Conservation (phyloP, 2,888 invertebrate species). For the Xylophagus ater region DNA sequence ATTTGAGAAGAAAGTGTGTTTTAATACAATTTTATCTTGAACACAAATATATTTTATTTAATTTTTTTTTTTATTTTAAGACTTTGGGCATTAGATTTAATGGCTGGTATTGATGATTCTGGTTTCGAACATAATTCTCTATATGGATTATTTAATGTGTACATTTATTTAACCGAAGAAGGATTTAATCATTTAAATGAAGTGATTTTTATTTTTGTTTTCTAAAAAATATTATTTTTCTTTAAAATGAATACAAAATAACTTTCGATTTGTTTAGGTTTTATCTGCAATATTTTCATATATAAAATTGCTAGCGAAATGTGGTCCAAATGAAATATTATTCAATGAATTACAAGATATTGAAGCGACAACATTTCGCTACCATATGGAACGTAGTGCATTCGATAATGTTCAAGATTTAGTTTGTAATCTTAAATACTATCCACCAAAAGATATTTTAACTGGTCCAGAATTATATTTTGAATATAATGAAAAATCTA, state of each 20-base stretch:
- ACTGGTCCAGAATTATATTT: slow-evolving; percentile 63
- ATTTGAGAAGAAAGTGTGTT: slow-evolving; percentile 61
- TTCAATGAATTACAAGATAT: slow-evolving; percentile 60
- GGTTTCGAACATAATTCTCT: slow-evolving; percentile 71
- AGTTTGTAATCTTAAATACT: slow-evolving; percentile 68
- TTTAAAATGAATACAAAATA: neutral
- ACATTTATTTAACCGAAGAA: slow-evolving; percentile 63
- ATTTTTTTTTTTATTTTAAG: slow-evolving; percentile 34
- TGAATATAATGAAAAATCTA: slow-evolving; percentile 59
- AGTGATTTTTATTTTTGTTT: slow-evolving; percentile 27
- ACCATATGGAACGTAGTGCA: slow-evolving; percentile 57
- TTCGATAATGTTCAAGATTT: slow-evolving; percentile 67
- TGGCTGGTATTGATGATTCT: slow-evolving; percentile 58
- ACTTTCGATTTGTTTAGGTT: slow-evolving; percentile 44
- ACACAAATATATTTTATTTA: slow-evolving; percentile 5
- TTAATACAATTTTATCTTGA: slow-evolving; percentile 22
- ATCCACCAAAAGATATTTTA: slow-evolving; percentile 65
- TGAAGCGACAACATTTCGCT: slow-evolving; percentile 62
- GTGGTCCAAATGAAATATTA: slow-evolving; percentile 57
- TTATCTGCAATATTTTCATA: slow-evolving; percentile 69
- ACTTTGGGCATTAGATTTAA: slow-evolving; percentile 64
- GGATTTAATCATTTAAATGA: slow-evolving; percentile 60
- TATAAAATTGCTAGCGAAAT: slow-evolving; percentile 55
- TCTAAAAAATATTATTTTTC: slow-evolving; percentile 1
- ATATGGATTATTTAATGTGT: slow-evolving; percentile 62